A percentile compares a stretch with the other conserved stretches of the same genome.
These are phyloP conservation scores for Sphaeramia orbicularis DNA, from an alignment of 2,797 vertebrate genomes.

Conservation along the genomic window DNA sequence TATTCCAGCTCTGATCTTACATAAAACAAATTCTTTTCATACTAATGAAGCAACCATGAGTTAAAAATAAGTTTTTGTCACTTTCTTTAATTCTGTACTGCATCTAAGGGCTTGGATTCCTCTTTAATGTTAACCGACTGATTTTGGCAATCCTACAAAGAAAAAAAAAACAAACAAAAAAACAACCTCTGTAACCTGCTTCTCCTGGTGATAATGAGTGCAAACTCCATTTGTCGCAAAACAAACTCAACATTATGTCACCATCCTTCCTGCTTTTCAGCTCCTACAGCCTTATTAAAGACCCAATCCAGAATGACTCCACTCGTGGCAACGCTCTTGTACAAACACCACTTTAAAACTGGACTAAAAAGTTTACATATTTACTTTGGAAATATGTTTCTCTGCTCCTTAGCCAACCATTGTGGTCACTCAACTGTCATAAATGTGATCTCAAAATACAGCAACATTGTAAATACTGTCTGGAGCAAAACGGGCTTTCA, in stretches of 20 bases:
- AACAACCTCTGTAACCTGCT: conserved; percentile 7
- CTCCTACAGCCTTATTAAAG: conserved; percentile 27
- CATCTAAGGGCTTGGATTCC: conserved; percentile 58
- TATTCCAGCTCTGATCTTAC: conserved; percentile 60
- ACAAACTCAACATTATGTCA: conserved; percentile 14
- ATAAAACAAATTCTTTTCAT: conserved; percentile 47
- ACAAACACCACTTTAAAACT: conserved; percentile 11
- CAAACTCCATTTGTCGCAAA: conserved; percentile 19
- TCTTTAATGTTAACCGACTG: conserved; percentile 41
- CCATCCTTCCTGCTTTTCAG: conserved; percentile 32
- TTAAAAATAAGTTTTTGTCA: conserved; percentile 30
- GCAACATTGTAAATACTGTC: conserved; percentile 48
- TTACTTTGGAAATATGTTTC: conserved; percentile 5
- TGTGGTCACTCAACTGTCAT: background rate
- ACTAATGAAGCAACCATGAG: conserved; percentile 54
- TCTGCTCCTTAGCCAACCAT: background rate
- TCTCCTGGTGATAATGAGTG: conserved; percentile 25
- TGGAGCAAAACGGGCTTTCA: conserved; percentile 21
- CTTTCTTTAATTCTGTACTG: conserved; percentile 42
- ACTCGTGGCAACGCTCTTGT: conserved; percentile 3
- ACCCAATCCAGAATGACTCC: conserved; percentile 55
- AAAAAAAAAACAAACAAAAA: background rate
- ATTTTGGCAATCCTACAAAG: conserved; percentile 22
- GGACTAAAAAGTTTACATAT: conserved; percentile 2
- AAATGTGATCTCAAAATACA: conserved; percentile 11